Conservation (phyloP, 23 tunicate genomes). For the Clavelina lepadiformis region DNA sequence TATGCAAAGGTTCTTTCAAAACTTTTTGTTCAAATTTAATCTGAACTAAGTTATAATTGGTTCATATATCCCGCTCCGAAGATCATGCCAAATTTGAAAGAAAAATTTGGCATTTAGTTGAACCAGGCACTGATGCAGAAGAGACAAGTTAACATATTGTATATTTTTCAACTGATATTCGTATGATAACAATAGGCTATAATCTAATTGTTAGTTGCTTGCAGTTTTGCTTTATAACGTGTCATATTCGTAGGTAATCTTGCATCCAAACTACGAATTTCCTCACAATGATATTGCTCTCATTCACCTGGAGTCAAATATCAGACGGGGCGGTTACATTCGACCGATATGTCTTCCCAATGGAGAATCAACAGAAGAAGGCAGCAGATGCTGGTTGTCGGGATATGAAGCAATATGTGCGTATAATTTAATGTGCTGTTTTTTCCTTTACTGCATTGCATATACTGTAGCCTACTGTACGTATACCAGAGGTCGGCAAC, state of each 20-base stretch:
- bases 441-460: too few species aligned
- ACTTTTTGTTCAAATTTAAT: too few species aligned
- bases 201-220: neutral
- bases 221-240: neutral
- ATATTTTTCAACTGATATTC: constrained; percentile 1
- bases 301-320: neutral
- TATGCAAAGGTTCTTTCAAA: too few species aligned
- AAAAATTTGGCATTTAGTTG: too few species aligned
- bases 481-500: neutral
- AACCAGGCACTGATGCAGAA: too few species aligned
- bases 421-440: constrained; percentile 1
- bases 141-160: too few species aligned
- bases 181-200: neutral
- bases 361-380: constrained; percentile 27
- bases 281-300: constrained; percentile 53
- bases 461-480: too few species aligned
- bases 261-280: constrained; percentile 27
- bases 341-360: constrained; percentile 52
- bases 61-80: too few species aligned
- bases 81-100: too few species aligned
- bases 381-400: constrained; percentile 22
- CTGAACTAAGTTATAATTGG: too few species aligned
- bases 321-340: neutral
- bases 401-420: constrained; percentile 46
- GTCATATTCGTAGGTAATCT: constrained; percentile 10